Evolutionary conservation across 1,140 invertebrate species (phyloP), one percentile per base, ranked within the genome.

Genomic region (Papilio helenus): DNA sequence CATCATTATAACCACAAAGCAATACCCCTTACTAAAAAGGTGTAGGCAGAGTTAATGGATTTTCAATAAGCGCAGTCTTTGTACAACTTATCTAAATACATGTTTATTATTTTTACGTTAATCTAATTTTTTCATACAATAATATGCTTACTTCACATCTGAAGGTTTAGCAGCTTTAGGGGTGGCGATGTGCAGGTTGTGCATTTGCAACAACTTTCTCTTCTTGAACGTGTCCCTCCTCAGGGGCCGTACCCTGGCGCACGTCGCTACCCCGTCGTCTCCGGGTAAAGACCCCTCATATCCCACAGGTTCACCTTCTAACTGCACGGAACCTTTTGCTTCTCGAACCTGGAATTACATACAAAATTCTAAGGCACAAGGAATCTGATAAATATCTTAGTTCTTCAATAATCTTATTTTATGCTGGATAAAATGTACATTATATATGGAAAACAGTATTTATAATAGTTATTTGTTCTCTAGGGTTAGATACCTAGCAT

Each of bases 161-260:
- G 92, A 87, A 8, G 97, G 96, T 81, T 96, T 96, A 76, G 96
- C 96, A 1, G 97, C 97, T 86, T 97, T 97, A 82, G 96, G 96
- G 0, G 97, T 97, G 7, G 97, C 95, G 77, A 96, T 96, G 86
- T 97, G 97, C 81, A 98, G 91, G 46, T 97, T 97, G 12, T 96
- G 96, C 81, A 97, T 95, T 85, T 97, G 97, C 76, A 97, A 92
- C 55, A 98, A 90, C 86, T 97, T 97, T 46, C 97, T 91, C 88
- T 97, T 98, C 73, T 96, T 96, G 91, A 98, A 98, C 79, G 95
- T 95, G n/a, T 94, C 93, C 74, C 93, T 84, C 0, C 86, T 81
- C 16, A 94, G 83, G 1, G 93, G 93, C 0, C 93, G 89, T 0
- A 91, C 83, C 0, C 93, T 82, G 0, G 91, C 90, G 78, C 91